phyloP scores from a whole-genome alignment of 2,113 vertebrate species.

The Herpailurus yagouaroundi region DNA sequence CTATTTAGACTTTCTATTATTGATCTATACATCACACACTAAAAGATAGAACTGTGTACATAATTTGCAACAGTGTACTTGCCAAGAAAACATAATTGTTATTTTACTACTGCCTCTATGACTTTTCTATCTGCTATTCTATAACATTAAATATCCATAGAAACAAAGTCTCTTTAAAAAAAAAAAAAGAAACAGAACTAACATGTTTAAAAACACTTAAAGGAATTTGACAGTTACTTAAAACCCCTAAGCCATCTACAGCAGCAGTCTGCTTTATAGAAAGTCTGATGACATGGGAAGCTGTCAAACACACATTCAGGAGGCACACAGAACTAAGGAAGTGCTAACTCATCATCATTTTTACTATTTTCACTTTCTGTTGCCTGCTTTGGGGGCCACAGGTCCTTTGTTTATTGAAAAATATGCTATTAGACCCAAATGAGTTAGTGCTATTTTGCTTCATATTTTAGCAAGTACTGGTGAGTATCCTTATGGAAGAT shows the following conservation, averaged over 20 bases:
- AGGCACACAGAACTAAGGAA: background rate
- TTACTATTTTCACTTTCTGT: background rate
- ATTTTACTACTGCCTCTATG: background rate
- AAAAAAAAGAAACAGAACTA: background rate
- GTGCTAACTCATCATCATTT: background rate
- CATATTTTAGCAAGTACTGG: slow-evolving; percentile 10
- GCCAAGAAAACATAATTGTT: background rate
- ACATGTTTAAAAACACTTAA: background rate
- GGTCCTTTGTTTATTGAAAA: background rate
- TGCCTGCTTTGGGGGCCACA: background rate
- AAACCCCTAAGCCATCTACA: background rate
- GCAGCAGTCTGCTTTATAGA: background rate
- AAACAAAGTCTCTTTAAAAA: background rate
- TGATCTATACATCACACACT: background rate
- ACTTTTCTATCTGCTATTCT: background rate
- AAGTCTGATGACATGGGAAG: background rate
- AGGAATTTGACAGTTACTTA: background rate
- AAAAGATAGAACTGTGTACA: background rate
- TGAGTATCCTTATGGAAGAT: background rate
- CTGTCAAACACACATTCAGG: background rate
- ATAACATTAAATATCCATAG: background rate
- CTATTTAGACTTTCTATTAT: background rate
- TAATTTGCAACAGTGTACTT: background rate
- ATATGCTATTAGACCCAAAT: background rate
- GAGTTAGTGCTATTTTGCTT: background rate